Evolutionary conservation across 2,113 vertebrate genomes (phyloP).

Genomic region (Seriola quinqueradiata): DNA sequence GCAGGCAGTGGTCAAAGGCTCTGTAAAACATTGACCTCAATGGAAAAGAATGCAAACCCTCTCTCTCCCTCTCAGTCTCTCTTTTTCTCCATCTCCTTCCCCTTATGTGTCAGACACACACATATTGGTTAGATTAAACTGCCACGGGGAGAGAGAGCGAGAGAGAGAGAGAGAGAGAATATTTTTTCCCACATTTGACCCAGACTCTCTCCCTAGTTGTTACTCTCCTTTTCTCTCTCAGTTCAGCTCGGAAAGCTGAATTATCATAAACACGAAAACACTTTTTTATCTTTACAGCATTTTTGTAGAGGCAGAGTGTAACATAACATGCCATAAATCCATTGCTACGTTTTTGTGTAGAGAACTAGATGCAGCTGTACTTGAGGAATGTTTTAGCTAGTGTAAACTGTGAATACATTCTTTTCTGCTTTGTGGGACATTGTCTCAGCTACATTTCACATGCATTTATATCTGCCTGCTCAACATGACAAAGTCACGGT

Average conservation of each 20-base stretch:
- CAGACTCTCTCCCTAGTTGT: constrained; percentile 32
- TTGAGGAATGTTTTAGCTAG: too few species aligned
- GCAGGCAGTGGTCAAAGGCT: constrained; percentile 66
- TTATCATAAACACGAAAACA: too few species aligned
- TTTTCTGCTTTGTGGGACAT: too few species aligned
- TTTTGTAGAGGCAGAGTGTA: too few species aligned
- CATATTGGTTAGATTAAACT: constrained; percentile 79
- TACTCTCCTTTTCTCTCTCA: neutral
- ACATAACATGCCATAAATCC: too few species aligned
- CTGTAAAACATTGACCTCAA: constrained; percentile 73
- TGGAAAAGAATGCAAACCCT: constrained; percentile 77
- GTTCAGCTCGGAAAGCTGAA: neutral
- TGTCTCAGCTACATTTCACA: too few species aligned
- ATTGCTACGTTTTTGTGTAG: too few species aligned
- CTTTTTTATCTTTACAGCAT: too few species aligned
- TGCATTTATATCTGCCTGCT: too few species aligned
- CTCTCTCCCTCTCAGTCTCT: constrained; percentile 17
- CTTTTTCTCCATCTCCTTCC: constrained; percentile 60
- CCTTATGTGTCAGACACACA: constrained; percentile 68
- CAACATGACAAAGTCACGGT: too few species aligned
- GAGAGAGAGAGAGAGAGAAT: constrained; percentile 17
- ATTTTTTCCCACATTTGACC: constrained; percentile 62
- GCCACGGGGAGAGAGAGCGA: constrained; percentile 61
- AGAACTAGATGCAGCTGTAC: too few species aligned
- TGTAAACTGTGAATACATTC: too few species aligned